Evolutionary conservation across 2,113 vertebrate species (phyloP), one percentile per base, ranked within the genome.

Genomic region (Microcebus lehilahytsara): DNA sequence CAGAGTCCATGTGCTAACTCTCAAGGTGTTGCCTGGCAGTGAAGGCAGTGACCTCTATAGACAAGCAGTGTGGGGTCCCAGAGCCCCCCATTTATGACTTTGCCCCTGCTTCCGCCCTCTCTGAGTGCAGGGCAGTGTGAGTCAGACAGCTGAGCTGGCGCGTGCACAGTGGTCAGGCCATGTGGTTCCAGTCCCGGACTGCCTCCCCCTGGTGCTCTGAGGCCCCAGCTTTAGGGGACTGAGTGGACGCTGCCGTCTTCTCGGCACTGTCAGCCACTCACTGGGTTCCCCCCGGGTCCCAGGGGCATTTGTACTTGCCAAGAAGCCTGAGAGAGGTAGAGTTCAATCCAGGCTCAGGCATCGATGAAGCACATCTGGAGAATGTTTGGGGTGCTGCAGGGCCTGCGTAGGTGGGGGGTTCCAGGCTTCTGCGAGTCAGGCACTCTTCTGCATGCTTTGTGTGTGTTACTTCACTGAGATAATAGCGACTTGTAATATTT

Each of bases 61-160:
- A 25, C 42, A 78, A 78, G 32, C 51, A 20, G n/a, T 30, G 66
- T 22, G 10, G 37, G 60, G 7, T 23, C 3, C 32, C 17, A 56
- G 16, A 58, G 53, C 79, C 32, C n/a, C 32, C 2, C 17, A 22
- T 62, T 92, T n/a, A 12, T 6, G 37, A 49, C 37, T 78, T 4
- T 6, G 2, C n/a, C 25, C 9, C 1, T 49, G 49, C 14, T 16
- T 8, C 0, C 3, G 4, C 16, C 22, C 14, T 25, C 64, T 37
- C 16, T 46, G 53, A 53, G 11, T 22, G 9, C 27, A 75, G 58
- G 7, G 5, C 7, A 0, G 2, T 7, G 4, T 5, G 72, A 49
- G 49, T 75, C 72, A 71, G 51, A 56, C 46, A 14, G 62, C 16
- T 30, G 40, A 66, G 9, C 53, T 23, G 6, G 3, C 17, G 16